Evolutionary conservation across 1,140 invertebrate species (phyloP), one percentile per base, ranked within the genome.

Genomic region (Drosophila nigromelanica): DNA sequence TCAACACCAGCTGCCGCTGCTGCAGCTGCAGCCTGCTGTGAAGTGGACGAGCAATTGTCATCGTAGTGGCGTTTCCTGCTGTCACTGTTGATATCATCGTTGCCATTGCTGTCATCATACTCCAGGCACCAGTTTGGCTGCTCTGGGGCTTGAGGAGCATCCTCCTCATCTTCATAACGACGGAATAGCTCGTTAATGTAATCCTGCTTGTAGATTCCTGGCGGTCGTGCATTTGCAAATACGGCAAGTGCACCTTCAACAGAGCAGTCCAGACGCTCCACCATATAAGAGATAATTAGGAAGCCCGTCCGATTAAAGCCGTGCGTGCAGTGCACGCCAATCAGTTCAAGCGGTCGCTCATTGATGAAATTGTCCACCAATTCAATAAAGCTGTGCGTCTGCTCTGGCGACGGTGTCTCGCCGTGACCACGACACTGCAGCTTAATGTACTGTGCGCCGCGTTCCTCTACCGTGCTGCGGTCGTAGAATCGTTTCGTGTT

Each of bases 271-370:
- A 95, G 92, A 63, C 95, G 94, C 93, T 98, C 95, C 5, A 99
- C 96, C 80, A 99, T 94, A 92, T 97, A 99, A 2, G 97, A 95
- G 51, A 96, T 94, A 52, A 99, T 97, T 0, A 99, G 93, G 91
- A 99, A 99, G 1, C 97, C 99, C 24, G 98, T 99, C 79, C 99
- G 94, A 92, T 99, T 99, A 90, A 99, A 99, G 0, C 99, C 99
- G 93, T 99, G 99, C 1, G 99, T 99, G 90, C 99, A 99, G 92
- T 99, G 99, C 33, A 99, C 96, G 48, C 95, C 97, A 73, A 98
- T 96, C 14, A 95, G 93, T 79, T 97, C 94, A 64, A 97, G 91
- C 4, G 97, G 97, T 92, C 96, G 93, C 78, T 97, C 93, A n/a
- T 93, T 92, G 27, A 98, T 95, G 79, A 98, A 98, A 51, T 94